phyloP scores from a whole-genome alignment of 1,140 invertebrate species.

The Polyergus mexicanus region DNA sequence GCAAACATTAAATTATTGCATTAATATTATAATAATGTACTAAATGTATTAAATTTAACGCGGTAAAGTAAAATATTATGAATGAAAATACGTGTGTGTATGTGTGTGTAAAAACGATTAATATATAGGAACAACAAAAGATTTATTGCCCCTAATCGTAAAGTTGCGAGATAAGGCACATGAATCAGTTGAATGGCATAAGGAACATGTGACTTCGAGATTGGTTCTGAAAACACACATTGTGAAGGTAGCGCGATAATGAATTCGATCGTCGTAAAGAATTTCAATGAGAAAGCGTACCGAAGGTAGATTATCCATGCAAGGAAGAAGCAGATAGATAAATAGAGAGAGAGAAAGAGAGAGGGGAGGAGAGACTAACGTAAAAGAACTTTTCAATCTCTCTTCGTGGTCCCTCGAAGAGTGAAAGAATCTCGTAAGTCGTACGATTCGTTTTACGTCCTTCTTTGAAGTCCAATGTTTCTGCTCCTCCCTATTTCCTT shows the following conservation, averaged over 20 bases:
- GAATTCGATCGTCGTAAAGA: conserved; percentile 65
- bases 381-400: conserved; percentile 74
- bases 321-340: not conserved
- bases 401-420: conserved; percentile 40
- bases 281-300: conserved; percentile 54
- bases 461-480: conserved; percentile 55
- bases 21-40: not conserved
- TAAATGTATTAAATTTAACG: not conserved
- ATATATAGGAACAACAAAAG: not conserved
- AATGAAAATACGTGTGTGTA: not conserved
- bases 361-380: not conserved
- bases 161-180: conserved; percentile 9
- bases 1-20: not conserved
- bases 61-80: not conserved
- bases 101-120: too few relatives aligned
- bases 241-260: conserved; percentile 35
- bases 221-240: conserved; percentile 19
- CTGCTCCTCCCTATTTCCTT: not conserved
- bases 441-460: conserved; percentile 71
- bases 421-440: conserved; percentile 67
- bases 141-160: not conserved
- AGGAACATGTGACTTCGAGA: conserved; percentile 13
- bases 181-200: conserved; percentile 17
- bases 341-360: not conserved
- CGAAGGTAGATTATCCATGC: conserved; percentile 19